phyloP scores from a whole-genome alignment of 2,113 vertebrate genomes.

The Leucopsar rothschildi region DNA sequence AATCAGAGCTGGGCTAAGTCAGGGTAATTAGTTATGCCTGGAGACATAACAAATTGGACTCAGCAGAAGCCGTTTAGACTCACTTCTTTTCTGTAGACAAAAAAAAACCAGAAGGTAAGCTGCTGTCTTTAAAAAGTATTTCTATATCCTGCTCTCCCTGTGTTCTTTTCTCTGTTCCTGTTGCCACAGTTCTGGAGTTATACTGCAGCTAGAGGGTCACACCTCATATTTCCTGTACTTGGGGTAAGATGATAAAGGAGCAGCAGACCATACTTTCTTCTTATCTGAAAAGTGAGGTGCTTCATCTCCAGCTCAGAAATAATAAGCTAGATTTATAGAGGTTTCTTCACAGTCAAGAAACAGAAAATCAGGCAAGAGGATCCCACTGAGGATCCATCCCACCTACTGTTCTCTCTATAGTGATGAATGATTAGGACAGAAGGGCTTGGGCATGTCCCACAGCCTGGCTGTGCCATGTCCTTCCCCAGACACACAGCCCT shows the following conservation, averaged over 20 bases:
- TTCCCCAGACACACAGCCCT: not conserved
- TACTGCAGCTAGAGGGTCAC: not conserved
- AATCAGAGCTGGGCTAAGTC: not conserved
- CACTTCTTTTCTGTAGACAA: not conserved
- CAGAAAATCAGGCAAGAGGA: not conserved
- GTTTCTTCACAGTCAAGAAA: not conserved
- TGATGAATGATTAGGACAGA: not conserved
- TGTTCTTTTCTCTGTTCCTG: not conserved
- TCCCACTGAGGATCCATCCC: not conserved
- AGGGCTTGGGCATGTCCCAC: not conserved
- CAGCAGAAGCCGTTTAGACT: not conserved
- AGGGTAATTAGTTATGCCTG: slow-evolving; percentile 25
- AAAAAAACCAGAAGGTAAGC: not conserved
- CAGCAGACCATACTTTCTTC: not conserved
- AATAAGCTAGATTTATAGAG: not conserved
- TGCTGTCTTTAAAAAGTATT: not conserved
- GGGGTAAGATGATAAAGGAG: not conserved
- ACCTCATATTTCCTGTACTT: not conserved
- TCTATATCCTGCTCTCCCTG: not conserved
- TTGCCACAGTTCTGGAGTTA: not conserved
- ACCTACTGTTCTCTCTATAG: not conserved
- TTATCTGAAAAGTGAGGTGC: not conserved
- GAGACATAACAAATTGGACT: not conserved
- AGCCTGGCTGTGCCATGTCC: fast-evolving
- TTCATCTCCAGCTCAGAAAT: not conserved